Evolutionary conservation across 2,113 vertebrate species (phyloP).

Genomic region (Sinocyclocheilus maitianheensis): DNA sequence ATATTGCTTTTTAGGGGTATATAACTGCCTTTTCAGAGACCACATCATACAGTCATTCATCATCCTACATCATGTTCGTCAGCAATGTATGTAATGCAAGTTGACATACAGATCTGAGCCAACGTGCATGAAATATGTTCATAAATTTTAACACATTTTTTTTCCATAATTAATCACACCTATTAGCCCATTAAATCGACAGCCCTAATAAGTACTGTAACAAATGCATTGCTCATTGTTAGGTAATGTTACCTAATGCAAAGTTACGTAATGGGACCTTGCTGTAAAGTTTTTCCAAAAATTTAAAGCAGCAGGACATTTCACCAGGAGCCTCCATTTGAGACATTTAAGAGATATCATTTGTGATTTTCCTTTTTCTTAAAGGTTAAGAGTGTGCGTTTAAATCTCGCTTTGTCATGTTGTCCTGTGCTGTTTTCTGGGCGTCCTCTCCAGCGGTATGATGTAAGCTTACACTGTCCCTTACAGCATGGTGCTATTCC

Average conservation of each 20-base stretch:
- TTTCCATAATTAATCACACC: too few relatives aligned
- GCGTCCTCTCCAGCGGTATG: background rate
- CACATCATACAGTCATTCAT: too few relatives aligned
- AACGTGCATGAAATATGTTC: background rate
- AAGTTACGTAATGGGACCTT: background rate
- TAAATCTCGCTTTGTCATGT: background rate
- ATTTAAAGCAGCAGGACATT: background rate
- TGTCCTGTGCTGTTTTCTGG: background rate
- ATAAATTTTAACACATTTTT: too few relatives aligned
- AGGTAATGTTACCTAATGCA: background rate
- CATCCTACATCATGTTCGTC: too few relatives aligned
- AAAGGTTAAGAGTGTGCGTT: background rate
- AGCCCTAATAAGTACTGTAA: background rate
- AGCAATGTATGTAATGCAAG: too few relatives aligned
- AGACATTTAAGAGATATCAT: background rate
- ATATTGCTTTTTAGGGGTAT: too few relatives aligned
- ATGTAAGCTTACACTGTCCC: background rate
- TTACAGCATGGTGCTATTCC: slow-evolving; percentile 10
- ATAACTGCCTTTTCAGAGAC: too few relatives aligned
- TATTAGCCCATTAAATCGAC: background rate
- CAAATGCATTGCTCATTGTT: background rate
- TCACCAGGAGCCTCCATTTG: background rate
- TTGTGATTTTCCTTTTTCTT: background rate
- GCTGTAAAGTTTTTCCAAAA: background rate
- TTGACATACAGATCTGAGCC: too few relatives aligned